Percentiles rank a stretch among this genome's conserved stretches.
These are phyloP conservation scores for Caranx ignobilis DNA, from an alignment of 2,113 vertebrate genomes.

Conservation along the genomic window DNA sequence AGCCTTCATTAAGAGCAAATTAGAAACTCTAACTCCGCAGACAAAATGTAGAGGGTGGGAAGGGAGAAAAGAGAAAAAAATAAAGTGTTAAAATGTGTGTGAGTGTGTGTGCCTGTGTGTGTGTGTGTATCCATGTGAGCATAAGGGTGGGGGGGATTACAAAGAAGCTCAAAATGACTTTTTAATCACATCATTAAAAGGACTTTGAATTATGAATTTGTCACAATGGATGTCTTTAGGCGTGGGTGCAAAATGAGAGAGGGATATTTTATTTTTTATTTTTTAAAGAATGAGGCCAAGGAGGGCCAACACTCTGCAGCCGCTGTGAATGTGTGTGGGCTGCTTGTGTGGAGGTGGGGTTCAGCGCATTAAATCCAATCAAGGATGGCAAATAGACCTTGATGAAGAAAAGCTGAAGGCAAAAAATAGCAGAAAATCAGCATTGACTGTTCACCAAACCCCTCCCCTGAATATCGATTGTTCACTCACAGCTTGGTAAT, in stretches of 20 bases:
- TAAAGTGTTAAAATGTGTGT: conserved; percentile 5
- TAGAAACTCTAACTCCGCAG: conserved; percentile 63
- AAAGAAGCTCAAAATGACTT: conserved; percentile 76
- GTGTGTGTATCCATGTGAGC: conserved; percentile 17
- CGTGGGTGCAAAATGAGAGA: conserved; percentile 51
- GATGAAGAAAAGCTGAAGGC: conserved; percentile 21
- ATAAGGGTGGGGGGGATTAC: conserved; percentile 27
- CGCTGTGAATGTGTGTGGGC: neutral
- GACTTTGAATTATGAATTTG: conserved; percentile 81
- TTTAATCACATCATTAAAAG: conserved; percentile 83
- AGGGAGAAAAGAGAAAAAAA: conserved; percentile 10
- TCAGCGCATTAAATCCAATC: conserved; percentile 35
- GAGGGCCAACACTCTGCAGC: conserved; percentile 3
- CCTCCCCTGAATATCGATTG: neutral
- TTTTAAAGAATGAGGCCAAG: conserved; percentile 22
- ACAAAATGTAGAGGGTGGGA: conserved; percentile 48
- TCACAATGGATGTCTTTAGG: conserved; percentile 73
- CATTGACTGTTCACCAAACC: neutral
- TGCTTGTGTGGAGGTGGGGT: neutral
- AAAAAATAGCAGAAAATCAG: conserved; percentile 5
- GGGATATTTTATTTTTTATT: conserved; percentile 4
- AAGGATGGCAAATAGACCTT: conserved; percentile 30
- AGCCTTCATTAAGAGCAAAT: conserved; percentile 74
- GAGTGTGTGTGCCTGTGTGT: conserved; percentile 4
- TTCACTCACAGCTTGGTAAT: neutral